Evolutionary conservation across 2,888 invertebrate species (phyloP), one percentile per base, ranked within the genome.

Genomic region (Boloria euphrosyne): DNA sequence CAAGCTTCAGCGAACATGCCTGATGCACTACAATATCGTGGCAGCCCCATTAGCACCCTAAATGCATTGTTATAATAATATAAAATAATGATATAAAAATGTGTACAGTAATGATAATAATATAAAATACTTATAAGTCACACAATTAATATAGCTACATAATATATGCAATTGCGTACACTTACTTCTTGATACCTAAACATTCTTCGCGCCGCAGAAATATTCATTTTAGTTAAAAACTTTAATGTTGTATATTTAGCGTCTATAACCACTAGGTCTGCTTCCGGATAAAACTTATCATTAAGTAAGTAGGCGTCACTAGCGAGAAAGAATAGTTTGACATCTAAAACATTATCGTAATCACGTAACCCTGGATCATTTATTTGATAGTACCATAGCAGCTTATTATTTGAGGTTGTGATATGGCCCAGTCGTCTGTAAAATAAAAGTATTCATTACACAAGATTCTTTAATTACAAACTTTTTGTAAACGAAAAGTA

Each of bases 141-240:
- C 22, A 22, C 22, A 22, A 22, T 22, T 3, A 22, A 22, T 22
- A 3, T 22, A 3, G 1, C n/a, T n/a, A n/a, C n/a, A n/a, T n/a
- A n/a, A n/a, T n/a, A n/a, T n/a, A n/a, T n/a, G n/a, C n/a, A 22
- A 22, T 22, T 22, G 22, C 3, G 22, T 22, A 22, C 50, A n/a
- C 59, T 66, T 65, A 89, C 87, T 87, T 95, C 94, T 79, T 95
- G 94, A 75, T 95, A 95, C 74, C 94, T 93, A 4, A 93, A 83
- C 49, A 95, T 88, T 71, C 93, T 88, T 73, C 93, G 94, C 0
- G 95, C 95, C 65, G 95, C 76, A 0, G 95, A 94, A 18, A 95
- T 78, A 78, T 95, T 94, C 74, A 95, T 94, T 63, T 95, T 96
- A 54, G 84, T 93, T 68, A 86, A 58, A 51, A 89, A 86, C 74